Base-by-base conservation (phyloP, 1,140 invertebrate species). In the Cyrtorhinus lividipennis region DNA sequence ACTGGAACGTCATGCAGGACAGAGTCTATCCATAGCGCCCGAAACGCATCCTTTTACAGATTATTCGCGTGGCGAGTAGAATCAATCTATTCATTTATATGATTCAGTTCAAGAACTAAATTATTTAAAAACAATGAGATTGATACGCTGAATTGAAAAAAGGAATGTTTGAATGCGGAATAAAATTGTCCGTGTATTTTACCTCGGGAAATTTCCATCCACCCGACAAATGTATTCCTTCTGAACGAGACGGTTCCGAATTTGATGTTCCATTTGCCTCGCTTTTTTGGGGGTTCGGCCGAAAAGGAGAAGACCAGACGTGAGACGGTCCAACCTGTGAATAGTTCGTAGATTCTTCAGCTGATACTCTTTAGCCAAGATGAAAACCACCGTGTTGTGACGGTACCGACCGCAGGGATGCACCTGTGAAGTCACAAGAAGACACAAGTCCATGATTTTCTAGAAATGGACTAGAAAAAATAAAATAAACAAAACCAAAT, bases 181-280 rank as follows among this genome's bases (percentile, higher is more conserved):
- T n/a, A n/a, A n/a, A n/a, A n/a, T n/a, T n/a, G n/a, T n/a, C n/a
- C n/a, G n/a, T n/a, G n/a, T n/a, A n/a, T n/a, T n/a, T n/a, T n/a
- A 74, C 74, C 66, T 86, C 10, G 95, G 95, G 76, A 99, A 99
- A 71, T 88, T 82, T 57, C 97, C 97, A 67, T 93, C 92, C 0
- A 99, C 96, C 67, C 92, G 80, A 75, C 94, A 96, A 0, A 99
- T 85, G 75, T 99, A 99, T 73, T 97, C 92, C 74, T 99, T 99
- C 69, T 86, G 82, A 1, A 98, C 91, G 70, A 82, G 78, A 69
- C 92, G 78, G 71, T 94, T 89, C 67, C 88, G 80, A 64, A 98
- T 94, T 76, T 96, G 90, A 70, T 94, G 88, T 73, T 94, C 90
- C 85, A 95, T 87, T 77, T 93, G 86, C 69, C 90, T 79, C 2